These are phyloP conservation scores for Vandiemenella viatica DNA, from an alignment of 2,888 invertebrate species.

Conservation along the genomic window DNA sequence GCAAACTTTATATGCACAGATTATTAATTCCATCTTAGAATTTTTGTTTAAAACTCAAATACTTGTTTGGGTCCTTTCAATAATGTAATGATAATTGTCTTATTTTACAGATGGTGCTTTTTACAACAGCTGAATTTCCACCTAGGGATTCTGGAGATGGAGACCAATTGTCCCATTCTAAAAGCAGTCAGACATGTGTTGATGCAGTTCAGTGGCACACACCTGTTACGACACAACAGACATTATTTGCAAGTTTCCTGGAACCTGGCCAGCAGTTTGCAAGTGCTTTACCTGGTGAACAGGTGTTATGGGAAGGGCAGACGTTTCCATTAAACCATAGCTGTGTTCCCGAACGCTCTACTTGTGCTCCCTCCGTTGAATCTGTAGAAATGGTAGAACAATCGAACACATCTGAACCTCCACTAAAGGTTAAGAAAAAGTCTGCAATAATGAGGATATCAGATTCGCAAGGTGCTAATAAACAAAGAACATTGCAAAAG, in stretches of 20 bases:
- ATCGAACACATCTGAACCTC: background rate
- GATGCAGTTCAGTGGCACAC: slow-evolving; percentile 48
- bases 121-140: no score
- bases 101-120: no score
- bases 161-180: no score
- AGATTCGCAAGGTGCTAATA: background rate
- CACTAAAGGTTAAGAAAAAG: background rate
- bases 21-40: no score
- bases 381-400: no score
- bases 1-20: no score
- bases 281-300: slow-evolving; percentile 23
- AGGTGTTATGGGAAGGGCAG: slow-evolving; percentile 47
- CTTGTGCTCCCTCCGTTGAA: background rate
- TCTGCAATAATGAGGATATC: background rate
- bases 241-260: slow-evolving; percentile 27
- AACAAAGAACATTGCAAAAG: slow-evolving; percentile 2
- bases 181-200: no score
- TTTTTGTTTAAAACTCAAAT: no score
- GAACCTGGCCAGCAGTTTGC: slow-evolving; percentile 28
- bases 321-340: slow-evolving; percentile 30
- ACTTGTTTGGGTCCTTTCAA: no score
- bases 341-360: background rate
- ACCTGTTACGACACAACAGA: slow-evolving; percentile 35
- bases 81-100: no score
- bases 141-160: no score